Evolutionary conservation across 2,888 invertebrate genomes (phyloP), one percentile per base, ranked within the genome.

Genomic region (Synergus japonicus): DNA sequence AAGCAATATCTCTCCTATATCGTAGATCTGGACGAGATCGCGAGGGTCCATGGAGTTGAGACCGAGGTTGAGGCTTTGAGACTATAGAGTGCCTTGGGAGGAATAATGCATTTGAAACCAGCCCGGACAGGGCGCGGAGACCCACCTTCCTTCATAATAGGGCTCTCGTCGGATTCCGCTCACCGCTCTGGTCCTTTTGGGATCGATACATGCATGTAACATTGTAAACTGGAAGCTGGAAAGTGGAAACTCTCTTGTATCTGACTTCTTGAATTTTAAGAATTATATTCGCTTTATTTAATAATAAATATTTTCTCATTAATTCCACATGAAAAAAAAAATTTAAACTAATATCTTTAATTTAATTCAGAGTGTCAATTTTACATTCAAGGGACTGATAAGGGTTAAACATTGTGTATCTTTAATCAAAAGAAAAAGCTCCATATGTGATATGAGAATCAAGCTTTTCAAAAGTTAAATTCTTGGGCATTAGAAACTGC

Each of bases 71-170:
- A 49, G 46, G 76, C 65, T 65, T 43, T n/a, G 13, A 76, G 41
- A 60, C 65, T 81, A 73, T 22, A 22, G 37, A 78, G 44, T 69
- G 66, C 63, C 82, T 80, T 76, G 81, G 76, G 78, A 78, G 81
- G 81, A 84, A 84, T 85, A 85, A 86, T 86, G 83, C 82, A 85
- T 85, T 82, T 78, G 65, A 76, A 78, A 82, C 78, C 81, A 83
- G 77, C 76, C 80, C 77, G 80, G 66, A 66, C 66, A 77, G 77
- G 29, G 63, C 29, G 63, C 63, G 63, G 13, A 46, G 22, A 60
- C 60, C 22, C 58, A 49, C 76, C 67, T 64, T 66, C 67, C 78
- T 63, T 67, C 77, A 66, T 76, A 41, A 67, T 22, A 64, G n/a
- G 37, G 43, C 58, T 65, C 65, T 66, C 37, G 41, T 76, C 41